Evolutionary conservation across 2,113 vertebrate genomes (phyloP).

Genomic region (Zootoca vivipara): DNA sequence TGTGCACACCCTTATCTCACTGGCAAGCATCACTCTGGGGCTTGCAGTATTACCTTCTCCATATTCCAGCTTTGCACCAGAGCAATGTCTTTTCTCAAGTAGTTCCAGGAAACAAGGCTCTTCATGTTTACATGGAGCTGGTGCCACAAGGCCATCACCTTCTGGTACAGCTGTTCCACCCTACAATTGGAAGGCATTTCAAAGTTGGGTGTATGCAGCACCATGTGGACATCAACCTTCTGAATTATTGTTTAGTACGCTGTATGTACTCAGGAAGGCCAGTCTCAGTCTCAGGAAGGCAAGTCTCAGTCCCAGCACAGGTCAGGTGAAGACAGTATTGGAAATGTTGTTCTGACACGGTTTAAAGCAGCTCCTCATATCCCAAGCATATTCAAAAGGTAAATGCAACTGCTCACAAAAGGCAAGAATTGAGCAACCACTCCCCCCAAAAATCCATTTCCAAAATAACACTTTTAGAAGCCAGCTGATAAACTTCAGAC

Average conservation of each 20-base stretch:
- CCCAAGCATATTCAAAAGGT: neutral
- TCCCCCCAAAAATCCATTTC: neutral
- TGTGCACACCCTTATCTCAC: no score
- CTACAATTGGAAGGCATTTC: conserved; percentile 69
- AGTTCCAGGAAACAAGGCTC: conserved; percentile 96
- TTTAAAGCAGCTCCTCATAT: neutral
- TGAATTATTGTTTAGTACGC: no score
- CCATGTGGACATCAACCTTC: neutral
- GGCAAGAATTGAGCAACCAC: neutral
- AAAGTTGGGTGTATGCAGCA: neutral
- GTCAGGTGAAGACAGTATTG: neutral
- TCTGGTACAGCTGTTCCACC: conserved; percentile 95
- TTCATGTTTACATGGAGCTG: conserved; percentile 96
- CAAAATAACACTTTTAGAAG: neutral
- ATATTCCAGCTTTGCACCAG: conserved; percentile 88
- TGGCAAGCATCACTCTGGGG: neutral
- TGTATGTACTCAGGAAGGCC: no score
- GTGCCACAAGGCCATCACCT: conserved; percentile 97
- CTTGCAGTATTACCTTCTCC: conserved; percentile 81
- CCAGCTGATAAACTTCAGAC: no score
- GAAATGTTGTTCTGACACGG: neutral
- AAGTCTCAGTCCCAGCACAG: neutral
- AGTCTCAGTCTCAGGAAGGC: no score
- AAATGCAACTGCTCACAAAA: neutral
- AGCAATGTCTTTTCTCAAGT: conserved; percentile 89